Conservation (phyloP, 2,113 vertebrate genomes). For the Proterorhinus semilunaris region DNA sequence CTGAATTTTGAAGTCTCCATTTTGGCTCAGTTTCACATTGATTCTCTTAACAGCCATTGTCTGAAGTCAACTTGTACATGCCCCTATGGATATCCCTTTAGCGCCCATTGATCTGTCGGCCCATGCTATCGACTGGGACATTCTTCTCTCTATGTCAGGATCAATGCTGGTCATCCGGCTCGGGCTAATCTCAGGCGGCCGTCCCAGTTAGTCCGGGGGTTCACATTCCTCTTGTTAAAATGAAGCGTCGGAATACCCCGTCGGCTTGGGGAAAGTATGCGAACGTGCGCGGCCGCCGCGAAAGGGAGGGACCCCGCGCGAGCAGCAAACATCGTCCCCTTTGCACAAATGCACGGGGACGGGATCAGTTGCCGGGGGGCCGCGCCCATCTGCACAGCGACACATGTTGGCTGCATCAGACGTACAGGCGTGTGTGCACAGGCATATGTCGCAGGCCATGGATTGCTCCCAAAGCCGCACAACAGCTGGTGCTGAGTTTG, state of each 20-base stretch:
- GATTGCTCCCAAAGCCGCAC: slow-evolving; percentile 36
- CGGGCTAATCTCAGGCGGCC: slow-evolving; percentile 51
- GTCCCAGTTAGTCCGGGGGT: slow-evolving; percentile 48
- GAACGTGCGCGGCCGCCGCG: slow-evolving; percentile 3
- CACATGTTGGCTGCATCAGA: slow-evolving; percentile 35
- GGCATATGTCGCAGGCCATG: slow-evolving; percentile 15
- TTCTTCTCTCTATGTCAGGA: slow-evolving; percentile 47
- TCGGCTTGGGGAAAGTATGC: slow-evolving; percentile 40
- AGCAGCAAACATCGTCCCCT: slow-evolving; percentile 23
- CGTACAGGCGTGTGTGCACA: slow-evolving; percentile 25
- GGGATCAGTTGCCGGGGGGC: background rate
- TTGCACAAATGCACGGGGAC: slow-evolving; percentile 8
- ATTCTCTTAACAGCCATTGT: slow-evolving; percentile 51
- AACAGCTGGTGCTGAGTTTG: slow-evolving; percentile 53
- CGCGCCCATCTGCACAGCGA: slow-evolving; percentile 10
- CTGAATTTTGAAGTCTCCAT: slow-evolving; percentile 18
- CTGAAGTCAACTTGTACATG: slow-evolving; percentile 50
- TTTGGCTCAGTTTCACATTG: slow-evolving; percentile 54
- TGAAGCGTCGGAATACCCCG: slow-evolving; percentile 57
- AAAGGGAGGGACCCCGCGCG: slow-evolving; percentile 33
- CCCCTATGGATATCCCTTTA: slow-evolving; percentile 53
- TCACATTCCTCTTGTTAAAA: slow-evolving; percentile 33
- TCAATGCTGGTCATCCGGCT: slow-evolving; percentile 52
- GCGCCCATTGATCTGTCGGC: slow-evolving; percentile 31
- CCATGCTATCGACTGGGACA: slow-evolving; percentile 45